phyloP scores from a whole-genome alignment of 37 sponge, comb jelly and placozoan genomes.

The Bolinopsis microptera region DNA sequence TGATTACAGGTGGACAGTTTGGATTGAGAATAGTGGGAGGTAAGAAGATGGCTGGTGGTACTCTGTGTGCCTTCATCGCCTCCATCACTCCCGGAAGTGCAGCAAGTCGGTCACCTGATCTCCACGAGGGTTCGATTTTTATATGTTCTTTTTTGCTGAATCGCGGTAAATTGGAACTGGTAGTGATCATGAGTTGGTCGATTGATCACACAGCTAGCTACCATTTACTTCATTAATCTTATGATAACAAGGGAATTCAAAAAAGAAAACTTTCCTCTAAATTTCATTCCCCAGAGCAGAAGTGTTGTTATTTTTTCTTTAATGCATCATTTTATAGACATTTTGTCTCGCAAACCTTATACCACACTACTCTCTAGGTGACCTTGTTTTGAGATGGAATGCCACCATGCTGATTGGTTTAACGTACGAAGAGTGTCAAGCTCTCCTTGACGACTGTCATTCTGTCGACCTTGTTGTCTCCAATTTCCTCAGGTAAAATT shows the following conservation, averaged over 20 bases:
- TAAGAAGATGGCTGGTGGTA: slow-evolving; percentile 39
- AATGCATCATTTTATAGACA: too few relatives aligned
- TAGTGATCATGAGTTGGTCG: too few relatives aligned
- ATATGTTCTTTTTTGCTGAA: not conserved
- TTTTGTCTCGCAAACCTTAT: too few relatives aligned
- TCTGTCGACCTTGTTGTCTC: slow-evolving; percentile 35
- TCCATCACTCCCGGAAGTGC: slow-evolving; percentile 32
- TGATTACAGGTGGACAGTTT: slow-evolving; percentile 62
- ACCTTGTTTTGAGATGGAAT: slow-evolving; percentile 43
- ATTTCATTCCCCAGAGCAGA: too few relatives aligned
- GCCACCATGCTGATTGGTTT: slow-evolving; percentile 40
- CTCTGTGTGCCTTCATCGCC: slow-evolving; percentile 49
- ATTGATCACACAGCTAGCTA: too few relatives aligned
- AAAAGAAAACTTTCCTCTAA: too few relatives aligned
- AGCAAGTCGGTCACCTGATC: slow-evolving; percentile 15
- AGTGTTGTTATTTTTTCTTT: too few relatives aligned
- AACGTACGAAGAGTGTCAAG: slow-evolving; percentile 54
- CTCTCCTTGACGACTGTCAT: not conserved
- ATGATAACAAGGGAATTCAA: too few relatives aligned
- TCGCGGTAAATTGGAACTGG: not conserved
- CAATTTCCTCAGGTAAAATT: slow-evolving; percentile 65
- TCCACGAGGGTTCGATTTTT: slow-evolving; percentile 32
- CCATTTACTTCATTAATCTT: too few relatives aligned
- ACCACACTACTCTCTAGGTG: not conserved
- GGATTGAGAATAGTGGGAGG: slow-evolving; percentile 54